Evolutionary conservation across 2,113 vertebrate genomes (phyloP).

Genomic region (Cinclus cinclus): DNA sequence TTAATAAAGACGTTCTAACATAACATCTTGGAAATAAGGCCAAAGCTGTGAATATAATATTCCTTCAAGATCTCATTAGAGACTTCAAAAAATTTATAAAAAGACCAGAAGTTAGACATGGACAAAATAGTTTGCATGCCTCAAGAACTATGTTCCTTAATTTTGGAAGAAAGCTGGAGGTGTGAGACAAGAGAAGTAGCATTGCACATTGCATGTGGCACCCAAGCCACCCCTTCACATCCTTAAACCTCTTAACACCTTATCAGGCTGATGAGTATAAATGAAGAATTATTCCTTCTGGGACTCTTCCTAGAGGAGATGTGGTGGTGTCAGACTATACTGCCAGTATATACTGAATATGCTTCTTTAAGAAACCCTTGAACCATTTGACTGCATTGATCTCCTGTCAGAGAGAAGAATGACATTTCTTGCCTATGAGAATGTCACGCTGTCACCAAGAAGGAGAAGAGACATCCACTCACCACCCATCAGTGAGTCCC

Average conservation of each 20-base stretch:
- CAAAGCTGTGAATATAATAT: not conserved
- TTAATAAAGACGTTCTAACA: not conserved
- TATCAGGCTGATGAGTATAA: not conserved
- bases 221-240: not conserved
- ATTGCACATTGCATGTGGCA: not conserved
- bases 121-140: not conserved
- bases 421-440: not conserved
- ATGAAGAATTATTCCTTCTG: not conserved
- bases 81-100: not conserved
- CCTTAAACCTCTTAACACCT: not conserved
- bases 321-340: not conserved
- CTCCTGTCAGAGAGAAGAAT: not conserved
- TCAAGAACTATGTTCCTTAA: not conserved
- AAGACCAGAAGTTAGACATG: not conserved
- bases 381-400: not conserved
- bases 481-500: not conserved
- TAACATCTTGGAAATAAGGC: not conserved
- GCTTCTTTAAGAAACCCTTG: not conserved
- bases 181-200: not conserved
- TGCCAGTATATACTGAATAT: not conserved
- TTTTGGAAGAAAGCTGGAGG: not conserved
- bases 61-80: not conserved
- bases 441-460: not conserved
- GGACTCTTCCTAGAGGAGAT: not conserved
- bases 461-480: not conserved